phyloP scores from a whole-genome alignment of 2,113 vertebrate species.

The Otus sunia region DNA sequence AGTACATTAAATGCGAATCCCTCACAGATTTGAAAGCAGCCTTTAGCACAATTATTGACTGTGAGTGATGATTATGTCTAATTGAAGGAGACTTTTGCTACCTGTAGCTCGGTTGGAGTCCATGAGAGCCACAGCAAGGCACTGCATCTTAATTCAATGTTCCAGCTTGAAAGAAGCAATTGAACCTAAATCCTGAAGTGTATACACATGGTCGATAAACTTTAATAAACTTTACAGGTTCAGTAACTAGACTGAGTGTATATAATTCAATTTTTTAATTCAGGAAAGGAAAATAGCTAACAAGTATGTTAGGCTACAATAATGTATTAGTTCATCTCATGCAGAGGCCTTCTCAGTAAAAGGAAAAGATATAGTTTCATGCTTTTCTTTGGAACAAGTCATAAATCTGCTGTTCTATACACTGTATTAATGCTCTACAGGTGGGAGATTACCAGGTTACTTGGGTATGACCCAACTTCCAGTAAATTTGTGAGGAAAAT shows the following conservation, averaged over 20 bases:
- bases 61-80: constrained; percentile 99
- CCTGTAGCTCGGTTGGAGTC: constrained; percentile 94
- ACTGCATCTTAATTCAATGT: constrained; percentile 84
- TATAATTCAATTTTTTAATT: constrained; percentile 84
- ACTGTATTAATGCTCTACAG: constrained; percentile 36
- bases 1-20: constrained; percentile 96
- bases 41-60: constrained; percentile 97
- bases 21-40: constrained; percentile 97
- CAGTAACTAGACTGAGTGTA: constrained; percentile 71
- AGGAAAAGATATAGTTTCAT: constrained; percentile 17
- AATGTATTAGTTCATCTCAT: constrained; percentile 42
- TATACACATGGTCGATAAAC: constrained; percentile 81
- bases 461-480: not conserved
- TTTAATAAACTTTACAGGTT: constrained; percentile 83
- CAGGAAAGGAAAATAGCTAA: constrained; percentile 73
- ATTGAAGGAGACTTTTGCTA: constrained; percentile 99
- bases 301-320: constrained; percentile 64
- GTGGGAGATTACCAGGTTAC: not conserved
- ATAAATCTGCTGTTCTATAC: constrained; percentile 41
- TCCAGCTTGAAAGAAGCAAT: constrained; percentile 83
- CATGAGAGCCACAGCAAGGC: constrained; percentile 70
- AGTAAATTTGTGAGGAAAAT: constrained; percentile 28
- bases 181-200: constrained; percentile 77
- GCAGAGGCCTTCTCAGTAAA: constrained; percentile 4
- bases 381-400: constrained; percentile 38